Conservation (phyloP, 2,888 invertebrate species). For the Polyommatus iphigenia region DNA sequence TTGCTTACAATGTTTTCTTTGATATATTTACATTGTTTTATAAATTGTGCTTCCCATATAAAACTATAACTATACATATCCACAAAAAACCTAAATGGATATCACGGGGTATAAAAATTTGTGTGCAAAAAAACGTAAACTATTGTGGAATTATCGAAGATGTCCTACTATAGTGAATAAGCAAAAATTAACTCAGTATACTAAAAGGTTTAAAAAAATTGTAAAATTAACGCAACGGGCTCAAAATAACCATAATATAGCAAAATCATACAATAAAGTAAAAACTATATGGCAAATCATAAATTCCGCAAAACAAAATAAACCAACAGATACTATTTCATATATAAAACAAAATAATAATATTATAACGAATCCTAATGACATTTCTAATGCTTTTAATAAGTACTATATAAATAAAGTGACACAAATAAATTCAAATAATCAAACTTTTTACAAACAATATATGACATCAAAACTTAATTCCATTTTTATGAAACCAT, state of each 20-base stretch:
- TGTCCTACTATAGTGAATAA: background rate
- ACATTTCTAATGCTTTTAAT: background rate
- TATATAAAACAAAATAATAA: background rate
- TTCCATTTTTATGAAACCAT: background rate
- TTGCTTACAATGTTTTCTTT: background rate
- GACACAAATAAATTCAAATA: background rate
- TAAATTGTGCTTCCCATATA: background rate
- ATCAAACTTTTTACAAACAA: background rate
- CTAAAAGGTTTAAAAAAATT: slow-evolving; percentile 14
- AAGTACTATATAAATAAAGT: background rate
- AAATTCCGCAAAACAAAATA: background rate
- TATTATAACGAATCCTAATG: background rate
- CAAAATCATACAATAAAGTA: background rate
- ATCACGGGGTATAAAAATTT: slow-evolving; percentile 2
- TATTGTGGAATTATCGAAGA: background rate
- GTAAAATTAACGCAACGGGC: background rate
- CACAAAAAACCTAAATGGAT: background rate
- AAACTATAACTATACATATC: background rate
- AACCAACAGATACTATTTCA: background rate
- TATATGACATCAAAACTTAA: background rate
- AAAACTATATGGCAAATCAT: slow-evolving; percentile 11
- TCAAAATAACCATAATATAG: slow-evolving; percentile 2
- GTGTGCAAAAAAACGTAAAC: background rate
- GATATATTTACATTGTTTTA: background rate
- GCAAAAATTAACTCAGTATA: background rate